Conservation (phyloP, 1,140 invertebrate genomes). For the Zaprionus tsacasi region DNA sequence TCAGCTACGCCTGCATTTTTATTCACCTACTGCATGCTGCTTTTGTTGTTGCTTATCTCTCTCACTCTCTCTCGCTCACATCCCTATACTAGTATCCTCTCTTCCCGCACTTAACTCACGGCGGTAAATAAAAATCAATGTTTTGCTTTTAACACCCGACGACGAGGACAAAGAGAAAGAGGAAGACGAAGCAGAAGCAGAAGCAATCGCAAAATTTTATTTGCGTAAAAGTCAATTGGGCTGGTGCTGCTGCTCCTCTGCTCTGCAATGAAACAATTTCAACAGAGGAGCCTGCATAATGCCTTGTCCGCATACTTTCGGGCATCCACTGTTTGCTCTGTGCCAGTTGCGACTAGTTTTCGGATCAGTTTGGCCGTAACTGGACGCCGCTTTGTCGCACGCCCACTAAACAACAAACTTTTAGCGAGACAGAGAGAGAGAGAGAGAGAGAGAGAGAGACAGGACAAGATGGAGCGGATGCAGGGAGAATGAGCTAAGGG, state of each 20-base stretch:
- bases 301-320: slow-evolving; percentile 48
- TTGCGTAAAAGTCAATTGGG: slow-evolving; percentile 82
- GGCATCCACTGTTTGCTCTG: slow-evolving; percentile 3
- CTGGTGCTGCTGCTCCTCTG: slow-evolving; percentile 15
- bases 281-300: slow-evolving; percentile 63
- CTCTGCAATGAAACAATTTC: slow-evolving; percentile 72
- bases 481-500: slow-evolving; percentile 60
- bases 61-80: neutral
- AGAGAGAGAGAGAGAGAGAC: neutral
- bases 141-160: slow-evolving; percentile 62
- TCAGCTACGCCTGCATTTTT: neutral
- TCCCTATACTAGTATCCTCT: no score
- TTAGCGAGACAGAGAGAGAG: slow-evolving; percentile 26
- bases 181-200: neutral
- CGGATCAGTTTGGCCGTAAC: neutral
- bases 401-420: slow-evolving; percentile 61
- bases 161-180: neutral
- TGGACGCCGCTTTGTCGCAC: slow-evolving; percentile 71
- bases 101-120: slow-evolving; percentile 64
- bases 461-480: neutral
- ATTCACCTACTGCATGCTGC: neutral
- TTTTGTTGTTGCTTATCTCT: neutral
- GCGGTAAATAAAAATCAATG: slow-evolving; percentile 81
- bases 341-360: slow-evolving; percentile 26
- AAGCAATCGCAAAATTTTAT: slow-evolving; percentile 75